Base-by-base conservation (phyloP, 2,113 vertebrate species). In the Periophthalmus modestus region DNA sequence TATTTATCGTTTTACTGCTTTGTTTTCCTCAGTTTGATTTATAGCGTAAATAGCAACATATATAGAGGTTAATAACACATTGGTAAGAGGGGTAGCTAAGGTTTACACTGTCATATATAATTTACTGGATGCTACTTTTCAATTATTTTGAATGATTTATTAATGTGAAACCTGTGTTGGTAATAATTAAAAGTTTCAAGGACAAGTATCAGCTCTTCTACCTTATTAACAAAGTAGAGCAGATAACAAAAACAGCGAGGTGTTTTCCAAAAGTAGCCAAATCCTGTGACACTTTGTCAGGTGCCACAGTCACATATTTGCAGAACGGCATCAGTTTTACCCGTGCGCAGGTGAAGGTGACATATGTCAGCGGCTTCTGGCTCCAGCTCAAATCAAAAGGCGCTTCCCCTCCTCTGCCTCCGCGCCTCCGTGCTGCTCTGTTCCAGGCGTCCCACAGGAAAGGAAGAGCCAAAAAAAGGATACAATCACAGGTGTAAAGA, bases 401-500 rank as follows among this genome's bases (percentile, higher is more conserved):
- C 39, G 39, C 72, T 77, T 52, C 66, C 73, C 71, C 59, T 48
- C 62, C 62, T 65, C 67, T 75, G 73, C 66, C 19, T 58, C 58
- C 46, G 67, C 69, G 24, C 21, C 66, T 69, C 46, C 63, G 75
- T 36, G 4, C 74, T 63, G 79, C 78, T 80, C 65, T 61, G 66
- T 58, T 84, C 6, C 72, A 69, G 71, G 71, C 75, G 11, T 86
- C 73, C 79, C 82, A 70, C 34, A 39, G 79, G 82, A 81, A 70
- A 69, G 24, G 68, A 80, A 78, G 71, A 69, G 34, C 52, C 69
- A 72, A 71, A 48, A 54, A 36, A 19, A 74, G 71, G 70, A 71
- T 71, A 58, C 81, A 87, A 78, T 75, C 73, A 21, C 47, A 83
- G 65, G 77, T 81, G 52, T 58, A 79, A 82, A 82, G 69, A 65